Base-by-base conservation (phyloP, 2,888 invertebrate species). In the Pristionchus exspectatus region DNA sequence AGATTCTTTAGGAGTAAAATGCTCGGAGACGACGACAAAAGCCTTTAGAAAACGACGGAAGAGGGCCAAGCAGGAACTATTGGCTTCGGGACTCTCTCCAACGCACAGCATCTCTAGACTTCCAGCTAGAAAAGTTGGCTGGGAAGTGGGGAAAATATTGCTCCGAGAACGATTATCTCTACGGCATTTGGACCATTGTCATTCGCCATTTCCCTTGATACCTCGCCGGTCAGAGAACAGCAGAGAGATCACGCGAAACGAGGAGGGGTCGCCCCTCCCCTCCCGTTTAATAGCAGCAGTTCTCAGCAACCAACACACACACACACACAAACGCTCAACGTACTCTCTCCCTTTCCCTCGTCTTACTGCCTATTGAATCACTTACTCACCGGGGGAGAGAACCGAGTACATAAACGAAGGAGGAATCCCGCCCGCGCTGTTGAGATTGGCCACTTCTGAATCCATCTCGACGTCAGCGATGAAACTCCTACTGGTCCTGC, bases 401-500 rank as follows among this genome's bases (percentile, higher is more conserved):
- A 69, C 69, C 18, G 69, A 38, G 74, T 74, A 74, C 74, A 74
- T 74, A 74, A 74, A 74, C 74, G 33, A 14, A 14, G 3, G 33
- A 9, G 5, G 38, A 21, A 0, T 14, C 3, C 38, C 74, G 74
- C 33, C 74, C 21, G 44, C 74, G 74, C 74, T 74, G 74, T 74
- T 74, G 74, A 21, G 74, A 72, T n/a, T 5, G n/a, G 27, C 30
- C 14, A 14, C 33, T 30, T 72, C 69, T 72, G 69, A 72, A 72
- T 72, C n/a, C 66, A 33, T 14, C 38, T 38, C 74, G 5, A 74
- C 38, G 38, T 18, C 5, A 33, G 44, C 38, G 38, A 74, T 30
- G 74, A 74, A 38, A 2, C 24, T 21, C 1, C 21, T 38, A 16
- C 9, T 38, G 74, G 38, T 74, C 9, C 74, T 74, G 33, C 38